Evolutionary conservation across 1,140 invertebrate species (phyloP), one percentile per base, ranked within the genome.

Genomic region (Macrotrachela quadricornifera): DNA sequence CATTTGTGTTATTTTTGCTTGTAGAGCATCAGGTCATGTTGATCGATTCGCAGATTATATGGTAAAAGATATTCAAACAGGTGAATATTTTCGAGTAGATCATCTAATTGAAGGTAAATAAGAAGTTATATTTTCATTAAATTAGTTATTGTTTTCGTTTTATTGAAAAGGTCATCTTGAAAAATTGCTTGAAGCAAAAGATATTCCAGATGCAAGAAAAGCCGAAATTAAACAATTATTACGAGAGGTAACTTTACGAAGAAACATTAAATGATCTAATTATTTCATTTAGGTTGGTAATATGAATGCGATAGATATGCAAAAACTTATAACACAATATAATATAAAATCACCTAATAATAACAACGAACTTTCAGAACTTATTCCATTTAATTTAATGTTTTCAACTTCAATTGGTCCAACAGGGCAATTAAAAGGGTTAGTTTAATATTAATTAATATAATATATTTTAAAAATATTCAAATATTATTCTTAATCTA

Each of bases 371-470:
- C 68, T 99, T 0, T 80, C 80, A 0, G 85, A 91, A 60, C 87
- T 90, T 0, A 81, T 95, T 55, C 86, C 94, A 62, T 97, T 99
- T 67, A 99, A 97, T 72, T 74, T 97, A 6, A 97, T 97, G 92
- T 97, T 99, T 71, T 80, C 78, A 39, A 96, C 88, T 0, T 81
- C 83, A 63, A 96, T 97, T 63, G 92, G 92, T 30, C 91, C 91
- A 10, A 83, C 87, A 56, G 91, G 91, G 2, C 68, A 84, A 18
- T 72, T 90, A 0, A 92, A 92, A 75, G 87, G 86, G 72, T 78
- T 30, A 4, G 21, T 30, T 30, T 30, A 30, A 11, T 18, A 1
- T 38, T 51, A 8, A 11, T 83, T 86, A 56, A 90, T 91, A 3
- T 67, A 84, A 30, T 72, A 90, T 0, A 91, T 92, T 75, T 87